Conservation (phyloP, 2,888 invertebrate species). For the Ochropleura leucogaster region DNA sequence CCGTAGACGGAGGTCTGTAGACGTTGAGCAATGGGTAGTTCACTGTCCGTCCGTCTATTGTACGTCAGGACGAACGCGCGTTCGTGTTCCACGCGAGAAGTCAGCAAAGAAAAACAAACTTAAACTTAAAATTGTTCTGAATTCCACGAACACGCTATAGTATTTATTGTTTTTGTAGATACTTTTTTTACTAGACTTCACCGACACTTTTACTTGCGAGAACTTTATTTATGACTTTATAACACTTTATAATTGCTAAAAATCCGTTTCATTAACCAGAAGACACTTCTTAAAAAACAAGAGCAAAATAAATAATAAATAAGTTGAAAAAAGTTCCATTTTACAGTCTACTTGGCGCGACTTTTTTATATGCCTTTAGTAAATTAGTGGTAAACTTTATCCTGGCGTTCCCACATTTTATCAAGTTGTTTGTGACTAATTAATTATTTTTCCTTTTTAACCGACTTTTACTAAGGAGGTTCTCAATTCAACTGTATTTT, state of each 20-base stretch:
- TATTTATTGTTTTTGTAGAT: background rate
- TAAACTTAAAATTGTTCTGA: background rate
- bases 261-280: conserved; percentile 26
- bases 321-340: conserved; percentile 58
- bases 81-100: too few relatives aligned
- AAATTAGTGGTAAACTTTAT: conserved; percentile 72
- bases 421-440: conserved; percentile 56
- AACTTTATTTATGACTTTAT: background rate
- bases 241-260: conserved; percentile 15
- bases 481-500: too few relatives aligned
- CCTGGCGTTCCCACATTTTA: conserved; percentile 36
- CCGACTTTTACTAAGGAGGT: too few relatives aligned
- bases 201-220: background rate
- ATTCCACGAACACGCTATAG: background rate
- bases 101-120: too few relatives aligned
- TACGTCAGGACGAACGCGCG: too few relatives aligned
- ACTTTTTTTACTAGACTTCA: conserved; percentile 1
- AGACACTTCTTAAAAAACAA: conserved; percentile 25
- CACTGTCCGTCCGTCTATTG: too few relatives aligned
- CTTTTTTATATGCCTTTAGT: conserved; percentile 70
- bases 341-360: conserved; percentile 59
- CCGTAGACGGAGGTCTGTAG: too few relatives aligned
- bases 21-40: too few relatives aligned
- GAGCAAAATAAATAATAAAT: conserved; percentile 53
- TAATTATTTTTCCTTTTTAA: conserved; percentile 56